Base-by-base conservation (phyloP, 2,113 vertebrate species). In the Ceyx margarethae region DNA sequence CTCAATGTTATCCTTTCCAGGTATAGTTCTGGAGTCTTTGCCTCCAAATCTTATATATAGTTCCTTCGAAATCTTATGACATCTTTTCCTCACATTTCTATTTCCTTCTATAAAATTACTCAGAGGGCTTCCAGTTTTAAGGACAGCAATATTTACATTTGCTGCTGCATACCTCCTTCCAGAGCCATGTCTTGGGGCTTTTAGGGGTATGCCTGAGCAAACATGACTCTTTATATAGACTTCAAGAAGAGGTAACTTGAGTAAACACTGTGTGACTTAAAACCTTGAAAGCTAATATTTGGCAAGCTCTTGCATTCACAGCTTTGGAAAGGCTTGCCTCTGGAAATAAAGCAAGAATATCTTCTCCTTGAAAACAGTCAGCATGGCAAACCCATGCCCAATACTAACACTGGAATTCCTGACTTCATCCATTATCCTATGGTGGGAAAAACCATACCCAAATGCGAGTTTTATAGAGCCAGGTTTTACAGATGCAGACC, bases 201-300 rank as follows among this genome's bases (percentile, higher is more conserved):
- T 92, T 67, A 97, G 93, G 91, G 90, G 78, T 87, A 61, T 87
- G 91, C 95, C 68, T 96, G 93, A 93, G 87, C 97, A 96, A 97
- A 98, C 96, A 97, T 0, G n/a, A 76, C 87, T 94, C 96, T 97
- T 95, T 95, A 92, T 91, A 91, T 35, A 94, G 95, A 90, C 95
- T 95, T 65, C 69, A 95, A 95, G 95, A 95, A 91, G 93, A 96
- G 92, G 96, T 92, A 91, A 96, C 95, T 86, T 10, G 1, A 90
- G 96, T 96, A 97, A 98, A 97, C 81, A 95, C 19, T 48, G 83
- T 15, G 85, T 17, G 84, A 96, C 95, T 94, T 82, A 58, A 81
- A 94, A 87, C 89, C 95, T 96, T 96, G 96, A 98, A 96, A 97
- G 97, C 96, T 96, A 97, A 97, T 97, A 97, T 97, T 98, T 97